Evolutionary conservation across 2,797 vertebrate genomes (phyloP).

Genomic region (Hypotaenidia okinawae): DNA sequence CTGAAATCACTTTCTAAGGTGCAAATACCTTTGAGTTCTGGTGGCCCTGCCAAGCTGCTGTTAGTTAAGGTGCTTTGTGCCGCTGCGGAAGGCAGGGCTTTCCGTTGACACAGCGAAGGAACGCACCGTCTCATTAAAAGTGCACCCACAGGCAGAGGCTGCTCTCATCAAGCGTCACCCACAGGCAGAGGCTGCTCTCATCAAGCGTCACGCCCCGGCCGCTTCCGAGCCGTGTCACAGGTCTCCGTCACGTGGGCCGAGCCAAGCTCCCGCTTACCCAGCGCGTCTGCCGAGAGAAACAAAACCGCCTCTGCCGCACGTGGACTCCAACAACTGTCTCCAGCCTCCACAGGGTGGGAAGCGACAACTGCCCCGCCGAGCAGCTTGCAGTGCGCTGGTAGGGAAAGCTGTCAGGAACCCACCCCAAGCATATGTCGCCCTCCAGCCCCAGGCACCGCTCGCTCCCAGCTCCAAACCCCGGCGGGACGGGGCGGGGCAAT

Average conservation of each 20-base stretch:
- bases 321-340: not conserved
- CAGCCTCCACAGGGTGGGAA: fast-evolving
- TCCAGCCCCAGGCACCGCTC: too few relatives aligned
- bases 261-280: not conserved
- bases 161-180: fast-evolving
- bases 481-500: too few relatives aligned
- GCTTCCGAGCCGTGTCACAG: not conserved
- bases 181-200: not conserved
- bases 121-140: not conserved
- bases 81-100: not conserved
- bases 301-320: not conserved
- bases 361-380: not conserved
- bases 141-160: not conserved
- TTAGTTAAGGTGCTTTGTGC: not conserved
- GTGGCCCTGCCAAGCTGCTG: not conserved
- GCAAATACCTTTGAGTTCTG: not conserved
- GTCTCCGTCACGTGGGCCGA: not conserved
- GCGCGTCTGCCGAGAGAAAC: not conserved
- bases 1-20: not conserved
- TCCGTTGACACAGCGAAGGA: not conserved
- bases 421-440: too few relatives aligned
- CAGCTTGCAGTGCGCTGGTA: not conserved
- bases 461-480: too few relatives aligned
- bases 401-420: not conserved
- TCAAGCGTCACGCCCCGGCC: fast-evolving